Evolutionary conservation across 1,140 invertebrate genomes (phyloP).

Genomic region (Eupristina koningsbergeri): DNA sequence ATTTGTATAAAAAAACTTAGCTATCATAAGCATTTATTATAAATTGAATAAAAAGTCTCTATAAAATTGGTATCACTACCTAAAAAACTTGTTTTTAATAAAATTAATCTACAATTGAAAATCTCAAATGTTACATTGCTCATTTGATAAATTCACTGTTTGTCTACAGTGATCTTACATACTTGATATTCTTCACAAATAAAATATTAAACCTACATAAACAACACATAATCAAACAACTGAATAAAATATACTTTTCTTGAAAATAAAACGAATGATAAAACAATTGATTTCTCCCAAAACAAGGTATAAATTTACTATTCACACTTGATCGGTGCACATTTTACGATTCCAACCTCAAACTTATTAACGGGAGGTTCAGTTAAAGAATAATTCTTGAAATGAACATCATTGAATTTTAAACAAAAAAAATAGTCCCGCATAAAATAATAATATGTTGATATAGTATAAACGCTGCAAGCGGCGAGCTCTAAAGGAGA

Average conservation of each 20-base stretch:
- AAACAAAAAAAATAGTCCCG: constrained; percentile 8
- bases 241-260: neutral
- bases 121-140: constrained; percentile 34
- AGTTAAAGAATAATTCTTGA: no score
- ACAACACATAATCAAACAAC: constrained; percentile 11
- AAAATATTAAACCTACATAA: neutral
- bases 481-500: neutral
- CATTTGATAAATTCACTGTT: neutral
- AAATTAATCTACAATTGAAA: constrained; percentile 19
- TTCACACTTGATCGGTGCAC: neutral
- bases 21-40: neutral
- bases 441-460: neutral
- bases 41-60: neutral
- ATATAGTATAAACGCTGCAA: no score
- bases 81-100: constrained; percentile 12
- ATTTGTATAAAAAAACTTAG: neutral
- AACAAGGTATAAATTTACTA: neutral
- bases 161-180: neutral
- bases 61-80: constrained; percentile 1
- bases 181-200: neutral
- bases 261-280: neutral
- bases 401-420: neutral
- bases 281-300: constrained; percentile 21
- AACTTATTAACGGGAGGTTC: neutral
- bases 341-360: constrained; percentile 20